phyloP scores from a whole-genome alignment of 2,797 vertebrate species.

The Lacerta viridis region DNA sequence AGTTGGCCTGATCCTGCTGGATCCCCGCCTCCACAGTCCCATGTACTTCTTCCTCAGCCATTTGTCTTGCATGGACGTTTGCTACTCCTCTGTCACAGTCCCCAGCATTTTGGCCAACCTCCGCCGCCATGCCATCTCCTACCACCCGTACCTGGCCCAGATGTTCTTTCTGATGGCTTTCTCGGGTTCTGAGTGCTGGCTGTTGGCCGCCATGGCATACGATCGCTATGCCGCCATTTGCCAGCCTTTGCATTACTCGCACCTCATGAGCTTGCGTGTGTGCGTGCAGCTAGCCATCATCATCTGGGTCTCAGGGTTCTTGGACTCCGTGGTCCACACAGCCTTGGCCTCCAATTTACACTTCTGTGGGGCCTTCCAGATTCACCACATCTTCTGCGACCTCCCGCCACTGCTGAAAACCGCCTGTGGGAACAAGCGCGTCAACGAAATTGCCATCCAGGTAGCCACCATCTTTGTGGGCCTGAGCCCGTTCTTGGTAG shows the following conservation, averaged over 20 bases:
- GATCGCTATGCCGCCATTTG: slow-evolving; percentile 71
- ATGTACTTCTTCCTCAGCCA: slow-evolving; percentile 75
- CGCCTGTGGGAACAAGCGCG: slow-evolving; percentile 40
- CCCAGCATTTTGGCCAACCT: slow-evolving; percentile 48
- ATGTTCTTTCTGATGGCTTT: slow-evolving; percentile 59
- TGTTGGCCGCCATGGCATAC: slow-evolving; percentile 66
- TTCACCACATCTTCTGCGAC: slow-evolving; percentile 71
- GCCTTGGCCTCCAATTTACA: slow-evolving; percentile 49
- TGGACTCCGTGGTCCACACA: slow-evolving; percentile 48
- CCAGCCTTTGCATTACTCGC: slow-evolving; percentile 53
- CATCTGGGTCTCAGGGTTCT: slow-evolving; percentile 57
- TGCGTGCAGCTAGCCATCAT: slow-evolving; percentile 28
- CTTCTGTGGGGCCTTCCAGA: slow-evolving; percentile 46
- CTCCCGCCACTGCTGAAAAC: slow-evolving; percentile 53
- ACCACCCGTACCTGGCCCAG: background rate
- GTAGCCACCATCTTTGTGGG: slow-evolving; percentile 51
- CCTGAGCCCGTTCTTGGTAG: slow-evolving; percentile 54
- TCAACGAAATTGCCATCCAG: slow-evolving; percentile 42
- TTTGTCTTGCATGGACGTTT: slow-evolving; percentile 63
- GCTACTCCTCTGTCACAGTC: slow-evolving; percentile 38
- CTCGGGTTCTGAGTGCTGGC: slow-evolving; percentile 65
- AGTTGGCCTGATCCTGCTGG: slow-evolving; percentile 51
- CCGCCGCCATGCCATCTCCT: background rate
- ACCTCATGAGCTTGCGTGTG: slow-evolving; percentile 52
- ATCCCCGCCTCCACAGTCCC: slow-evolving; percentile 63